Percentiles rank a stretch among this genome's conserved stretches.
phyloP scores from a whole-genome alignment of 2,797 vertebrate species.

The Tokudaia tokunoshimensis region DNA sequence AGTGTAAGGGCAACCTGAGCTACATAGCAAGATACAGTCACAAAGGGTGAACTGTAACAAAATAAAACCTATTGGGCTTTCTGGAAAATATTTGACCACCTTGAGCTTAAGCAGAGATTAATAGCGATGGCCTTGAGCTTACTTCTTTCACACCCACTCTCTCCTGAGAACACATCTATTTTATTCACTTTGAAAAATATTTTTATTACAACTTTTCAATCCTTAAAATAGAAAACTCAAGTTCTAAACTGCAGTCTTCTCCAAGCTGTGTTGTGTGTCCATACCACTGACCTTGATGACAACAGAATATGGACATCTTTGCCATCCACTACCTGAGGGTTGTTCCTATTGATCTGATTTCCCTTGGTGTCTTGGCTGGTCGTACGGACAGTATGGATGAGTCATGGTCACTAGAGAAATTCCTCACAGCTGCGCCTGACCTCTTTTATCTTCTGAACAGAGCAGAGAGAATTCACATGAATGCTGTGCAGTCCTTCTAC shows the following conservation, averaged over 20 bases:
- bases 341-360: background rate
- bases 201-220: background rate
- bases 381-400: too few species aligned
- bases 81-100: background rate
- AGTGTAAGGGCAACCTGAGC: background rate
- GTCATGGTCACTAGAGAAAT: background rate
- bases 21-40: background rate
- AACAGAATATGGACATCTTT: background rate
- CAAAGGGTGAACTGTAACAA: background rate
- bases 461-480: accelerated
- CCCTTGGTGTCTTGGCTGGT: background rate
- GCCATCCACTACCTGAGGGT: background rate
- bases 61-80: background rate
- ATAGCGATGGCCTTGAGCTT: background rate
- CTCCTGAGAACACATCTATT: background rate
- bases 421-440: background rate
- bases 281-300: background rate
- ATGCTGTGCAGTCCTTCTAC: background rate
- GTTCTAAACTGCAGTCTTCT: slow-evolving; percentile 1
- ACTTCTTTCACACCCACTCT: background rate
- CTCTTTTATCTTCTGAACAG: background rate
- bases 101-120: background rate
- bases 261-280: background rate
- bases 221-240: background rate
- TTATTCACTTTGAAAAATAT: background rate